A percentile compares a stretch with the other conserved stretches of the same genome.
phyloP scores from a whole-genome alignment of 1,140 invertebrate species.

The Aphis craccivora region DNA sequence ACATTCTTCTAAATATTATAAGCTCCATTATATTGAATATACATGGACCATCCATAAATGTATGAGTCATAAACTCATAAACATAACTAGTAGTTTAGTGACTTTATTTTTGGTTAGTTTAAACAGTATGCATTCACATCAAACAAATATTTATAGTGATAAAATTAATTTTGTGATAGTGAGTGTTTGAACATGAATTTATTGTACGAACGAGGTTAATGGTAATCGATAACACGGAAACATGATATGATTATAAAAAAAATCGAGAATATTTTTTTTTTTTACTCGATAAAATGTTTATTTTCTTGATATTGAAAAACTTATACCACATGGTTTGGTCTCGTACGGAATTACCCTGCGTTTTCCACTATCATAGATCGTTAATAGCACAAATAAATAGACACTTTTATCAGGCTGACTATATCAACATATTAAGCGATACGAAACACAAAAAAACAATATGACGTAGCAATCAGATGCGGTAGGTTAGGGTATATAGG shows the following conservation, averaged over 20 bases:
- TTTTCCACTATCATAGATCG: background rate
- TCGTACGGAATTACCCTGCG: background rate
- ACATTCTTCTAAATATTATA: background rate
- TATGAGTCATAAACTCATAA: too few species aligned
- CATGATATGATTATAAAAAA: too few species aligned
- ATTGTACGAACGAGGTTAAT: too few species aligned
- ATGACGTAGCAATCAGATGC: background rate
- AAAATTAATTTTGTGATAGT: too few species aligned
- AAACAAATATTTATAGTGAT: background rate
- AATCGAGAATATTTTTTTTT: background rate
- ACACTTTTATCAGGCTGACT: too few species aligned
- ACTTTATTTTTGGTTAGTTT: background rate
- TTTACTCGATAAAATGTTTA: background rate
- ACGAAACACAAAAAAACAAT: background rate
- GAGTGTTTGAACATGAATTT: too few species aligned
- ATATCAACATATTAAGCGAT: background rate
- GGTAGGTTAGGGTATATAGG: background rate
- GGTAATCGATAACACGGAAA: too few species aligned
- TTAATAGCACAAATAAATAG: too few species aligned
- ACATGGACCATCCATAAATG: too few species aligned
- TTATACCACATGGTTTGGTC: background rate
- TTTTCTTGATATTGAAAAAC: background rate
- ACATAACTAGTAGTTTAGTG: background rate
- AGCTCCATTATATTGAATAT: background rate
- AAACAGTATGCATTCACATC: background rate